Percentiles rank a stretch among this genome's conserved stretches.
Evolutionary conservation across 2,797 vertebrate species (phyloP).

Genomic region (Onychomys arenicola): DNA sequence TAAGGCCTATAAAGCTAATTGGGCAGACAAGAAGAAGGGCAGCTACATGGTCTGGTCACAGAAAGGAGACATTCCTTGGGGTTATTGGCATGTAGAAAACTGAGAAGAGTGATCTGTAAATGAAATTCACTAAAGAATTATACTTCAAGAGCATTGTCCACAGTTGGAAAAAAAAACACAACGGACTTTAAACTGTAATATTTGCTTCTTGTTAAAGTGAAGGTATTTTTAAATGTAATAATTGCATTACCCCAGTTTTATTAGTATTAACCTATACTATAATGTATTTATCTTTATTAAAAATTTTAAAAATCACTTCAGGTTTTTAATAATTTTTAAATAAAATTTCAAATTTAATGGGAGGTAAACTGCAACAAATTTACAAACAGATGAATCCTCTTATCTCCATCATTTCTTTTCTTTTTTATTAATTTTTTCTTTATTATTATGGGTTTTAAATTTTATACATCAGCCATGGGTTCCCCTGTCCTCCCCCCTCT

Average conservation of each 20-base stretch:
- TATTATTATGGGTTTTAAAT: too few relatives aligned
- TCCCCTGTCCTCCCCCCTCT: too few relatives aligned
- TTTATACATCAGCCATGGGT: too few relatives aligned
- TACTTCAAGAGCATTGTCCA: slow-evolving; percentile 78
- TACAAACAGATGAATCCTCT: accelerated
- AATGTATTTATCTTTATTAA: slow-evolving; percentile 26
- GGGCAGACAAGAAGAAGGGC: slow-evolving; percentile 85
- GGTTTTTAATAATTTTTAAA: slow-evolving; percentile 47
- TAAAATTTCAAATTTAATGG: slow-evolving; percentile 11
- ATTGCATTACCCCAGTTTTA: slow-evolving; percentile 4
- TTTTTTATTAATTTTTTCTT: too few relatives aligned
- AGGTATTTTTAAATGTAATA: slow-evolving; percentile 6
- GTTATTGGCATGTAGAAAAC: slow-evolving; percentile 83
- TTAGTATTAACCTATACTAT: slow-evolving; percentile 4
- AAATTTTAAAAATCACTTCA: slow-evolving; percentile 77
- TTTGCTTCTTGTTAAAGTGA: slow-evolving; percentile 6
- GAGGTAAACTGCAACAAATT: slow-evolving; percentile 25
- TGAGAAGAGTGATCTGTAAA: slow-evolving; percentile 82
- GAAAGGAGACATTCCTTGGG: slow-evolving; percentile 83
- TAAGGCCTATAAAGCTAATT: slow-evolving; percentile 87
- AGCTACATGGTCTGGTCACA: slow-evolving; percentile 80
- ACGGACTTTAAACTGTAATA: slow-evolving; percentile 38
- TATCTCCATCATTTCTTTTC: slow-evolving; percentile 40
- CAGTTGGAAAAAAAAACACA: slow-evolving; percentile 64
- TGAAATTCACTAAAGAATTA: slow-evolving; percentile 85